Evolutionary conservation across 2,113 vertebrate genomes (phyloP).

Genomic region (Melanerpes formicivorus): DNA sequence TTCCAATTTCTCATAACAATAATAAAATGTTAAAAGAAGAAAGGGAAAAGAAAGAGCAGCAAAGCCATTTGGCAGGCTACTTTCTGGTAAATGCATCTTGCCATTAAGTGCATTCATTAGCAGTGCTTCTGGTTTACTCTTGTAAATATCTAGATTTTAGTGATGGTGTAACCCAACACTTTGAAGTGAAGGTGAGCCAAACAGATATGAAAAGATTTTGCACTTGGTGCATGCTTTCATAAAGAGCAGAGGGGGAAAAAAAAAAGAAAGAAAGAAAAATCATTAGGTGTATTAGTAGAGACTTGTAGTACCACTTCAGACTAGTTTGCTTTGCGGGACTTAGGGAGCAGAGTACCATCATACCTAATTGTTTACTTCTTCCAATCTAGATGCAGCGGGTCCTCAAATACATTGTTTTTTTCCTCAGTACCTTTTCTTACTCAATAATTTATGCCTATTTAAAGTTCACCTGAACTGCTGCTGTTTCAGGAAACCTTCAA

Average conservation of each 20-base stretch:
- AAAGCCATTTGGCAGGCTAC: slow-evolving; percentile 6
- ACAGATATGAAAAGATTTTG: background rate
- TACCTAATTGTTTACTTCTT: background rate
- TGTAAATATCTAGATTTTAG: background rate
- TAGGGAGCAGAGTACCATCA: background rate
- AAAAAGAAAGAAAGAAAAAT: background rate
- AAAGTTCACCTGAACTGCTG: background rate
- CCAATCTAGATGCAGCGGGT: background rate
- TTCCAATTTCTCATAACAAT: slow-evolving; percentile 38
- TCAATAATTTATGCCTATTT: background rate
- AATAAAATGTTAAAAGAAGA: background rate
- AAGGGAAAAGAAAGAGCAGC: background rate
- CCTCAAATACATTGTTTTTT: background rate
- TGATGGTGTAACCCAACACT: background rate
- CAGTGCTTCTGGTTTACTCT: background rate
- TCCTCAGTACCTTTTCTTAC: background rate
- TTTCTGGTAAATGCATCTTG: background rate
- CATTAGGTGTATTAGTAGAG: background rate
- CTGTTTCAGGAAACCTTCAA: background rate
- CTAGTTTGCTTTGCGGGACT: background rate
- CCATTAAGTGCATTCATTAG: background rate
- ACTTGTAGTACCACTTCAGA: background rate
- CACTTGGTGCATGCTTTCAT: background rate
- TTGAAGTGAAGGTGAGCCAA: background rate
- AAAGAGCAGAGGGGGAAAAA: background rate